Percentiles rank a stretch among this genome's conserved stretches.
Evolutionary conservation across 1,140 invertebrate species (phyloP).

Genomic region (Cardiocondyla obscurior): DNA sequence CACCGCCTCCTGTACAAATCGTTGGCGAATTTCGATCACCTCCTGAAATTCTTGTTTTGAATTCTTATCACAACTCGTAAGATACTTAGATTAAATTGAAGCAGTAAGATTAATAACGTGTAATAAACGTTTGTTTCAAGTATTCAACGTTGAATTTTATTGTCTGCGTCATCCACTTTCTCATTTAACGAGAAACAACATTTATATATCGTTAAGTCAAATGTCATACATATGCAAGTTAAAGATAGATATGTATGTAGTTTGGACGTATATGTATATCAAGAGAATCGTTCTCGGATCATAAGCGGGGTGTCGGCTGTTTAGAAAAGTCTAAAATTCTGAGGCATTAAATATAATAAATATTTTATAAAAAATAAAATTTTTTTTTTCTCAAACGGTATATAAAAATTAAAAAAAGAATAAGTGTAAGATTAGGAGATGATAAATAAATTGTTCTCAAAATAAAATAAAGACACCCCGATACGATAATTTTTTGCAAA

Average conservation of each 20-base stretch:
- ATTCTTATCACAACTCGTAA: background rate
- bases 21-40: background rate
- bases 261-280: background rate
- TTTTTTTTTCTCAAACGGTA: too few species aligned
- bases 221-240: background rate
- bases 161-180: conserved; percentile 35
- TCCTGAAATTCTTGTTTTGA: background rate
- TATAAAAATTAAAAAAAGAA: too few species aligned
- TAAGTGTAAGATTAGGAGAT: background rate
- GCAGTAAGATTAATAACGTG: background rate
- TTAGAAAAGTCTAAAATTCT: background rate
- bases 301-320: background rate
- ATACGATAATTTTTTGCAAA: background rate
- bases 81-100: background rate
- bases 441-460: background rate
- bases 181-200: background rate
- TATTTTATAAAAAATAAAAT: too few species aligned
- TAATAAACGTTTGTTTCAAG: conserved; percentile 25
- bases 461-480: background rate
- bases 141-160: conserved; percentile 42
- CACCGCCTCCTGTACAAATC: conserved; percentile 84
- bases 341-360: too few species aligned
- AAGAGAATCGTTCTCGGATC: background rate
- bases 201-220: background rate
- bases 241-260: conserved; percentile 23